These are phyloP conservation scores for Sebastes melanostomus DNA, from an alignment of 2,797 vertebrate species.

Conservation along the genomic window DNA sequence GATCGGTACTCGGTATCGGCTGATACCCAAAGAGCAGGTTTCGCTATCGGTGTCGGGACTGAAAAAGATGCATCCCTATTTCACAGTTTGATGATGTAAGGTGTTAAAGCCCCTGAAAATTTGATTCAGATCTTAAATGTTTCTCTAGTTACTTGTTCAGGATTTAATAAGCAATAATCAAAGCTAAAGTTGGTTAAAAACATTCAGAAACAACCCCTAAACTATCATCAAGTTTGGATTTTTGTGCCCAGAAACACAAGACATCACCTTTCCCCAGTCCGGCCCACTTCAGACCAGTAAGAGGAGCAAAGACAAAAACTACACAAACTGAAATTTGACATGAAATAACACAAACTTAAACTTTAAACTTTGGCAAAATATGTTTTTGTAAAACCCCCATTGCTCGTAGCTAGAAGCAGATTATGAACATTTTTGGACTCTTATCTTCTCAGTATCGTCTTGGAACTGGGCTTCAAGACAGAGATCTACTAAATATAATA, in stretches of 20 bases:
- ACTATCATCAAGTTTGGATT: neutral
- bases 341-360: neutral
- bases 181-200: neutral
- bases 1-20: too few species aligned
- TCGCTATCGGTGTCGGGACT: too few species aligned
- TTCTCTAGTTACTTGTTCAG: neutral
- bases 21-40: too few species aligned
- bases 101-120: neutral
- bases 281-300: neutral
- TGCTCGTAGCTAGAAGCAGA: neutral
- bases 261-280: neutral
- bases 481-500: neutral
- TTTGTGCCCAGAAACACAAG: neutral
- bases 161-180: neutral
- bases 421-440: neutral
- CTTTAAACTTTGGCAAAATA: neutral
- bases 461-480: neutral
- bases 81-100: neutral
- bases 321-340: neutral
- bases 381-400: neutral
- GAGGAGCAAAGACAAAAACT: neutral
- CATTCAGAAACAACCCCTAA: too few species aligned
- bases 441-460: neutral
- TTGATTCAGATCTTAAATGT: neutral
- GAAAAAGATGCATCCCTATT: too few species aligned